phyloP scores from a whole-genome alignment of 2,888 invertebrate genomes.

The Malthinus seriepunctatus region DNA sequence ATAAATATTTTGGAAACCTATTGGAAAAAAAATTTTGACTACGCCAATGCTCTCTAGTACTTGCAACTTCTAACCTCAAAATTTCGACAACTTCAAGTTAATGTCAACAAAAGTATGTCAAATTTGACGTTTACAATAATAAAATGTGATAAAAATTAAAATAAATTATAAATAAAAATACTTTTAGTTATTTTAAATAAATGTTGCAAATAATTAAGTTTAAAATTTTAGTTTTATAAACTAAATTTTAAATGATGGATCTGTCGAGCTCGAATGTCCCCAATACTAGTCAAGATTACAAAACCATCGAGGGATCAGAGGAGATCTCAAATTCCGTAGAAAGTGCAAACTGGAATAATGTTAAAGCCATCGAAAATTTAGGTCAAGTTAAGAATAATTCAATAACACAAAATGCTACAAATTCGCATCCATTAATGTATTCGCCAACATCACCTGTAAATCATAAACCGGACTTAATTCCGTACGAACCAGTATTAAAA shows the following conservation, averaged over 20 bases:
- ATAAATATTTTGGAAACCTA: neutral
- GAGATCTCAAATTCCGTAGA: conserved; percentile 30
- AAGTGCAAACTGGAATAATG: conserved; percentile 28
- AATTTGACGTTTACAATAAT: conserved; percentile 5
- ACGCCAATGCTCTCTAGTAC: neutral
- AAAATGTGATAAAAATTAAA: conserved; percentile 1
- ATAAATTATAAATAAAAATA: neutral
- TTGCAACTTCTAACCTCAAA: neutral
- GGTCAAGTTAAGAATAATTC: conserved; percentile 30
- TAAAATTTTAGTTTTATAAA: neutral
- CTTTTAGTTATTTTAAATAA: neutral
- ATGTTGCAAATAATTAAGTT: neutral
- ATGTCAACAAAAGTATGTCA: conserved; percentile 6
- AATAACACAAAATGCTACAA: conserved; percentile 47
- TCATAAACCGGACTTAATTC: conserved; percentile 52
- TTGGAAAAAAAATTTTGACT: neutral
- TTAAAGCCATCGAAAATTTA: conserved; percentile 31
- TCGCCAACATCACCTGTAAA: conserved; percentile 47
- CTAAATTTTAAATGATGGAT: conserved; percentile 41
- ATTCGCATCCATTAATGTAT: conserved; percentile 54
- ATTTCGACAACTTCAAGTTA: neutral
- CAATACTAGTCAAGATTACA: conserved; percentile 35
- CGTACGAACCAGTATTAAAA: conserved; percentile 42
- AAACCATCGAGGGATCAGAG: neutral
- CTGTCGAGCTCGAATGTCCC: conserved; percentile 41